Conservation (phyloP, 1,140 invertebrate genomes). For the Episyrphus balteatus region DNA sequence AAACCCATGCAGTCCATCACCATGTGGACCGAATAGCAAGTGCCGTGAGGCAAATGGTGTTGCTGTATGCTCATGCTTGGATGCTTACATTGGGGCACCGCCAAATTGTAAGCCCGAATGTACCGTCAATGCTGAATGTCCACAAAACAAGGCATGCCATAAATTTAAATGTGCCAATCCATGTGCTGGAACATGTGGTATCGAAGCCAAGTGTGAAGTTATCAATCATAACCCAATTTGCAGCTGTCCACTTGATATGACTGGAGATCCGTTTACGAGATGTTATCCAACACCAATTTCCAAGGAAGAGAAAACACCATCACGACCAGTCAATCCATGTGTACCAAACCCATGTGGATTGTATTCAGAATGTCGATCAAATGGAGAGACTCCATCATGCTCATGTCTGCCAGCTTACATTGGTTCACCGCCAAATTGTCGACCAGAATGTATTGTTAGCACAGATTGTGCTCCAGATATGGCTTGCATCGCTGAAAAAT, state of each 20-base stretch:
- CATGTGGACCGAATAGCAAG: constrained; percentile 69
- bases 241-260: constrained; percentile 54
- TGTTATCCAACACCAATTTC: constrained; percentile 40
- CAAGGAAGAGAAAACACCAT: constrained; percentile 33
- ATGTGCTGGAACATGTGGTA: constrained; percentile 55
- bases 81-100: constrained; percentile 53
- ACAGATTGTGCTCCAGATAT: constrained; percentile 67
- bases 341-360: constrained; percentile 67
- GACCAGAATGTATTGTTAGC: constrained; percentile 67
- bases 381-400: constrained; percentile 56
- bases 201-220: constrained; percentile 54
- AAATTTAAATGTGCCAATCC: constrained; percentile 61
- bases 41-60: constrained; percentile 58
- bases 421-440: constrained; percentile 65
- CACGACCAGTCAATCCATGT: constrained; percentile 54
- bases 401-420: constrained; percentile 62
- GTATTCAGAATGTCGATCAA: constrained; percentile 55
- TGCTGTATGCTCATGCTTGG: constrained; percentile 68
- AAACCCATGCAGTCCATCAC: constrained; percentile 62
- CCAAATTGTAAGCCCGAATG: constrained; percentile 63
- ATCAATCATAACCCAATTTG: constrained; percentile 66
- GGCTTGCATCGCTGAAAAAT: constrained; percentile 67
- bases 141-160: constrained; percentile 55
- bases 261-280: constrained; percentile 60
- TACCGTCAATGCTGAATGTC: constrained; percentile 59